phyloP scores from a whole-genome alignment of 2,888 invertebrate species.

The Caenorhabditis auriculariae region DNA sequence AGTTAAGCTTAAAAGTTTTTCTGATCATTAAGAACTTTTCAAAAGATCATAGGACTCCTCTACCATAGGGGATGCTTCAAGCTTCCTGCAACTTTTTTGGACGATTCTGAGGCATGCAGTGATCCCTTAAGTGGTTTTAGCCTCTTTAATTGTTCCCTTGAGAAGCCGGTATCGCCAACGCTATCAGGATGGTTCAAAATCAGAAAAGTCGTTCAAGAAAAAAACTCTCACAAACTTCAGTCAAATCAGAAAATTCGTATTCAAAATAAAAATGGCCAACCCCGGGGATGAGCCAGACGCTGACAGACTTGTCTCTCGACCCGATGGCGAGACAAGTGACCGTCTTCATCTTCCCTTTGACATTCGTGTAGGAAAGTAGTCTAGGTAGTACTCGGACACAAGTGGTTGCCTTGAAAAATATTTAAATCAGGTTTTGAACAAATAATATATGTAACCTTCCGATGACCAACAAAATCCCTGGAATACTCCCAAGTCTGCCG shows the following conservation, averaged over 20 bases:
- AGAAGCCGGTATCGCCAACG: neutral
- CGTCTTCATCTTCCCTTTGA: conserved; percentile 21
- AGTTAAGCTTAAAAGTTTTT: too few species aligned
- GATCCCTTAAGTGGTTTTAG: neutral
- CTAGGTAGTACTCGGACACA: conserved; percentile 16
- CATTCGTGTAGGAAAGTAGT: conserved; percentile 1
- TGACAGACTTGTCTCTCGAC: conserved; percentile 48
- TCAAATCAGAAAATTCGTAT: neutral
- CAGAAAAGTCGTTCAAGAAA: too few species aligned
- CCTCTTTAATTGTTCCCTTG: neutral
- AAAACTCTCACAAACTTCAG: too few species aligned
- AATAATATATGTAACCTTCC: conserved; percentile 75
- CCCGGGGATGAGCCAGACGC: conserved; percentile 52
- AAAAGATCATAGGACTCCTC: too few species aligned
- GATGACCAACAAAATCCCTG: conserved; percentile 95
- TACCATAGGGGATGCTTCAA: neutral
- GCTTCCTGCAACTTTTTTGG: neutral
- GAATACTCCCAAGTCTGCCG: conserved; percentile 90
- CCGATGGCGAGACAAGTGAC: conserved; percentile 51
- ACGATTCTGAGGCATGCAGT: neutral
- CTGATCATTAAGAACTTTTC: too few species aligned
- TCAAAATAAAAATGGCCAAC: conserved; percentile 1
- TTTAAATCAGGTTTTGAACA: conserved; percentile 1
- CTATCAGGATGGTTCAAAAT: too few species aligned
- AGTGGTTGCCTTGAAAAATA: conserved; percentile 13